Percentiles rank a stretch among this genome's conserved stretches.
These are phyloP conservation scores for Poeciliopsis prolifica DNA, from an alignment of 2,113 vertebrate species.

Conservation along the genomic window DNA sequence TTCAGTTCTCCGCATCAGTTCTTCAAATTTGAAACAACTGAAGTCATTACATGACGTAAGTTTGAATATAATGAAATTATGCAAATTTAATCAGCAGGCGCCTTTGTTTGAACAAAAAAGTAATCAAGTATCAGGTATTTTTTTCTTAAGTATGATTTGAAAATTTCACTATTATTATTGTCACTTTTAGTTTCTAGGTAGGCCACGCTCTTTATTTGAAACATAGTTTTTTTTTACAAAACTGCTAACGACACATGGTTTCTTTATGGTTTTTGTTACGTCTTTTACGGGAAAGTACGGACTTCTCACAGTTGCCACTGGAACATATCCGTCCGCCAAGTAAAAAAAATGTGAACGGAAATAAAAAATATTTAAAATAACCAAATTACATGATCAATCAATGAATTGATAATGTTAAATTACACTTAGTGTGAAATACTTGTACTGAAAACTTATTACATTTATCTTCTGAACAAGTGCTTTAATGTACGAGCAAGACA, in stretches of 20 bases:
- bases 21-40: not conserved
- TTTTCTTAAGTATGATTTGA: too few relatives aligned
- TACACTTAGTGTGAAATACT: not conserved
- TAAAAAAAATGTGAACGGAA: not conserved
- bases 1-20: not conserved
- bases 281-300: conserved; percentile 70
- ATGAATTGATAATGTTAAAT: not conserved
- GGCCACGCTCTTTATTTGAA: not conserved
- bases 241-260: conserved; percentile 13
- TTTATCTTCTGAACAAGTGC: not conserved
- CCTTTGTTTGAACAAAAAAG: too few relatives aligned
- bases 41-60: not conserved
- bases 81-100: too few relatives aligned
- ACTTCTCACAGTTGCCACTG: conserved; percentile 44
- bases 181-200: too few relatives aligned
- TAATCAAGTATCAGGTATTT: too few relatives aligned
- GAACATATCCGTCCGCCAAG: conserved; percentile 73
- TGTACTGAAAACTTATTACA: not conserved
- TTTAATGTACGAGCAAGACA: not conserved
- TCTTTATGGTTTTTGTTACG: conserved; percentile 56
- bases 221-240: not conserved
- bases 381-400: not conserved
- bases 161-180: too few relatives aligned
- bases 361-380: not conserved
- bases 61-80: too few relatives aligned